Conservation (phyloP, 2,888 invertebrate genomes). For the Luperina nickerlii region DNA sequence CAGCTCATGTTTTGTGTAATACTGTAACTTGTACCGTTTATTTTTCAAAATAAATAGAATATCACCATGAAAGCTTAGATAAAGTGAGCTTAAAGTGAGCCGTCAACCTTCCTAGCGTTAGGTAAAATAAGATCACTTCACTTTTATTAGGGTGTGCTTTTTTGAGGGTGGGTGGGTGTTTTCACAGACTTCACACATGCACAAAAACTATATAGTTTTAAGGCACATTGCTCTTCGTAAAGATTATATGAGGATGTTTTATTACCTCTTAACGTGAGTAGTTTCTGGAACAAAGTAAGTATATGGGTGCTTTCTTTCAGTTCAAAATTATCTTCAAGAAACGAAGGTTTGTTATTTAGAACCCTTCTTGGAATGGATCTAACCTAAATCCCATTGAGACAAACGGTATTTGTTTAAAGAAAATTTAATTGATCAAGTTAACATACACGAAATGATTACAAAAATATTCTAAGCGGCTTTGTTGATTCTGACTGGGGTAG, state of each 20-base stretch:
- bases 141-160: background rate
- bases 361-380: conserved; percentile 4
- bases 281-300: conserved; percentile 13
- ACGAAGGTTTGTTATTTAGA: background rate
- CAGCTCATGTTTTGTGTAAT: too few species aligned
- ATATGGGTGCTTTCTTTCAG: conserved; percentile 3
- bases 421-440: background rate
- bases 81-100: background rate
- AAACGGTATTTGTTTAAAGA: background rate
- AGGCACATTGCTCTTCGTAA: conserved; percentile 18
- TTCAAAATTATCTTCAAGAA: conserved; percentile 11
- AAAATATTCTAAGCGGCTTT: too few species aligned
- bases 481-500: too few species aligned
- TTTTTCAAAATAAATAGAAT: background rate
- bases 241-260: conserved; percentile 28
- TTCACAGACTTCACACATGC: background rate
- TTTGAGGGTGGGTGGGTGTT: too few species aligned
- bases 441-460: too few species aligned
- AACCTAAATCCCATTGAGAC: background rate
- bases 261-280: conserved; percentile 29
- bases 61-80: background rate
- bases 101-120: background rate
- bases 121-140: background rate
- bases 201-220: background rate
- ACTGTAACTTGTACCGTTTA: too few species aligned